Evolutionary conservation across 37 sponge, comb jelly and placozoan genomes (phyloP).

Genomic region (Oscarella lobularis): DNA sequence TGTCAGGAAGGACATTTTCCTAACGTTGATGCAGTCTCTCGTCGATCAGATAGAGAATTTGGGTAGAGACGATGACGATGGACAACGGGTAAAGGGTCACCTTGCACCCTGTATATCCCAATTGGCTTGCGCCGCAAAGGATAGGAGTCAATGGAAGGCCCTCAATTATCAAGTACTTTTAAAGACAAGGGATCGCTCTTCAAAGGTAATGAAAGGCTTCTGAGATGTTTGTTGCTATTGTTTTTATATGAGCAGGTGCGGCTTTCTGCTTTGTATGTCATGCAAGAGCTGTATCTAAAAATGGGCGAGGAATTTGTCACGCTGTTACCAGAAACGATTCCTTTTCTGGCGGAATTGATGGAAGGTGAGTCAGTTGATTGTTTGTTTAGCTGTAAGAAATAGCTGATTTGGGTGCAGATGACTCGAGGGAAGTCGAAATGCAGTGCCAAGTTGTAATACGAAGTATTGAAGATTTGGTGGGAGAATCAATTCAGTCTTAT

Average conservation of each 20-base stretch:
- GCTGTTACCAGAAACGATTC: conserved; percentile 87
- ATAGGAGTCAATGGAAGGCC: conserved; percentile 62
- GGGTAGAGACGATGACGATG: neutral
- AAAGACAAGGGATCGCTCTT: conserved; percentile 36
- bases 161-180: conserved; percentile 71
- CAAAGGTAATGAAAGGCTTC: conserved; percentile 26
- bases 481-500: conserved; percentile 88
- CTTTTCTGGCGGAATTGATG: conserved; percentile 86
- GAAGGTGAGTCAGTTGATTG: conserved; percentile 54
- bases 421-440: conserved; percentile 66
- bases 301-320: conserved; percentile 66
- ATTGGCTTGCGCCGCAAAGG: conserved; percentile 65
- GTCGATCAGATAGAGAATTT: conserved; percentile 38
- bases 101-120: conserved; percentile 69
- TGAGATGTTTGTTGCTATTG: neutral
- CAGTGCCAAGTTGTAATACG: conserved; percentile 38
- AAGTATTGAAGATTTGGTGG: conserved; percentile 58
- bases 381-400: neutral
- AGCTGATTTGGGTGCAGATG: conserved; percentile 36
- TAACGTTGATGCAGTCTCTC: conserved; percentile 36
- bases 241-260: conserved; percentile 29
- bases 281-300: conserved; percentile 46
- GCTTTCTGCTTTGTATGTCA: conserved; percentile 36
- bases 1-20: conserved; percentile 53
- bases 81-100: conserved; percentile 3